A percentile compares a stretch with the other conserved stretches of the same genome.
These are phyloP conservation scores for Drosophila navojoa DNA, from an alignment of 1,140 invertebrate genomes.

Conservation along the genomic window DNA sequence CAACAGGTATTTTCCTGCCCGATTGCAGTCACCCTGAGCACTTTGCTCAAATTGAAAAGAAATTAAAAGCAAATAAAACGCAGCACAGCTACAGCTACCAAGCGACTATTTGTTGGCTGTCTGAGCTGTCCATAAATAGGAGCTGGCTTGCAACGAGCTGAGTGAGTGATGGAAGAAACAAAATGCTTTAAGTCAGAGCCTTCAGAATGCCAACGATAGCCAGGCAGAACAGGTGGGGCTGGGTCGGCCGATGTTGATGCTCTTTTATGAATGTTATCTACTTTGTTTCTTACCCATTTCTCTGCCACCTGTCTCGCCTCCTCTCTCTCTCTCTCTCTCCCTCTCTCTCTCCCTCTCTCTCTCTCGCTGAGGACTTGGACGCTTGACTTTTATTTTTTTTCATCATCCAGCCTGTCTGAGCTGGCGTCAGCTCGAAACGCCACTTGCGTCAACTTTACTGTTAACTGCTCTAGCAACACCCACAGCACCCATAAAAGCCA, in stretches of 20 bases:
- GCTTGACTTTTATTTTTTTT: constrained; percentile 37
- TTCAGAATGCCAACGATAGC: constrained; percentile 11
- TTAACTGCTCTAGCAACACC: constrained; percentile 32
- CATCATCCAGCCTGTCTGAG: constrained; percentile 40
- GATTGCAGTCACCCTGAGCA: not conserved
- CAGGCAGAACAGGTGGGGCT: not conserved
- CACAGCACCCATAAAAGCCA: constrained; percentile 11
- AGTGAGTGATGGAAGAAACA: constrained; percentile 10
- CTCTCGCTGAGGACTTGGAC: constrained; percentile 1
- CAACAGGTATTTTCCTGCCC: not conserved
- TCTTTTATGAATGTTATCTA: constrained; percentile 27
- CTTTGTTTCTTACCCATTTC: not conserved
- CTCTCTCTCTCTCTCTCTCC: not conserved
- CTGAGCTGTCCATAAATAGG: too few species aligned
- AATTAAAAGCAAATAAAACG: constrained; percentile 3
- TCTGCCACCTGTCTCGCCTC: not conserved
- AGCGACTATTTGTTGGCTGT: not conserved
- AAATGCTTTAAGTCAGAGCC: constrained; percentile 9
- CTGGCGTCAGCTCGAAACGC: constrained; percentile 28
- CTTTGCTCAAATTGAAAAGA: not conserved
- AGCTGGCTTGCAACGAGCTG: too few species aligned
- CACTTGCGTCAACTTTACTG: constrained; percentile 30
- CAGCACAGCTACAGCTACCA: not conserved
- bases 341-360: not conserved
- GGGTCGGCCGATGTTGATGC: not conserved